Evolutionary conservation across 30 jellyfish, hydroid and myxozoan genomes (phyloP).

Genomic region (Catostylus mosaicus): DNA sequence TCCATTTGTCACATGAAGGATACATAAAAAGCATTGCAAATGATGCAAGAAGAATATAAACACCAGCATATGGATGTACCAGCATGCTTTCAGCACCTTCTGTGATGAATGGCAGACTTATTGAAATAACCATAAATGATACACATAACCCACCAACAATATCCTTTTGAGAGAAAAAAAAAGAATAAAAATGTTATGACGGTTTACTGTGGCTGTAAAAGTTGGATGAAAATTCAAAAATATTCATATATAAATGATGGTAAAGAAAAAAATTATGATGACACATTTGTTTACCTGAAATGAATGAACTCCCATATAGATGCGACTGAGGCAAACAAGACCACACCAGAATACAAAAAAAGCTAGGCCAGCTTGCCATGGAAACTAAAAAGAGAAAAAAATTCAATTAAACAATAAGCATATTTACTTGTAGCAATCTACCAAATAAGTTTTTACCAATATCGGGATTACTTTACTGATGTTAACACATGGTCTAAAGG

Average conservation of each 20-base stretch:
- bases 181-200: neutral
- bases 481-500: no score
- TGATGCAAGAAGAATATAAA: conserved; percentile 71
- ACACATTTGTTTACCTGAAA: conserved; percentile 78
- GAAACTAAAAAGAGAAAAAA: conserved; percentile 49
- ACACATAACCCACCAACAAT: conserved; percentile 89
- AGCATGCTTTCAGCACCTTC: conserved; percentile 77
- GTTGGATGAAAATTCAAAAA: neutral
- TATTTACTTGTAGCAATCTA: no score
- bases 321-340: conserved; percentile 88
- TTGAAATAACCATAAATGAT: conserved; percentile 73
- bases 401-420: neutral
- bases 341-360: conserved; percentile 90
- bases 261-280: neutral
- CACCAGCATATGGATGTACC: conserved; percentile 75
- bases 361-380: conserved; percentile 82
- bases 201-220: neutral
- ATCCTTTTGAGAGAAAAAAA: conserved; percentile 59
- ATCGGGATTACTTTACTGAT: no score
- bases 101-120: conserved; percentile 81
- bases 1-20: conserved; percentile 89
- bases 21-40: conserved; percentile 69
- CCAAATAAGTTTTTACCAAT: no score
- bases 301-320: conserved; percentile 95
- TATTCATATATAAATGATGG: neutral